Base-by-base conservation (phyloP, 2,888 invertebrate species). In the Epiblema foenella region DNA sequence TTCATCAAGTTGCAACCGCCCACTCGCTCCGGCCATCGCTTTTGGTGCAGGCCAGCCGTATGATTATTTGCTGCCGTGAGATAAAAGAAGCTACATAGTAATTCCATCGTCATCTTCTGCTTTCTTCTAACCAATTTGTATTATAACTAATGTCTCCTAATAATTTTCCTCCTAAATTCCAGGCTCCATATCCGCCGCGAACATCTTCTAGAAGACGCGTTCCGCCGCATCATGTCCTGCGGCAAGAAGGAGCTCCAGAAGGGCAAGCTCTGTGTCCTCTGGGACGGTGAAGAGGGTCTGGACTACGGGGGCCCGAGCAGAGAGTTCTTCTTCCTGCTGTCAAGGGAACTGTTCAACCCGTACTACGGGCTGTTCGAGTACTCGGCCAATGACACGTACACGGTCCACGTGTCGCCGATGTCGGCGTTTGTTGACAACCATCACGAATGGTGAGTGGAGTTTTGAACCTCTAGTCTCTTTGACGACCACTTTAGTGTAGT, bases 291-390 rank as follows among this genome's bases (percentile, higher is more conserved):
- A 86, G 99, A 99, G 87, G 99, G 99, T 39, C 92, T 99, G 72
- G 99, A 99, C 93, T 99, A 99, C 89, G 99, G 99, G 57, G 99
- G 99, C 0, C 99, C 99, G 1, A 98, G 98, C 12, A 94, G 99
- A 37, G 99, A 99, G 92, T 99, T 99, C 93, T 99, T 99, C 95
- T 99, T 99, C 90, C 95, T 99, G 37, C 94, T 99, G n/a, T 99
- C 99, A 0, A 94, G 99, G 67, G 98, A 99, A 87, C 95, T 99
- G 11, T 99, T 99, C 93, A 99, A 99, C 94, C 99, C 99, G 0
- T 99, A 99, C 89, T 99, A 99, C 82, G 99, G 99, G 0, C 95
- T 99, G 73, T 99, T 99, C 89, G 99, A 99, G 91, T 99, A 99
- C 88, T 98, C 99, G 0, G 99, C 99, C 59, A 98, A 98, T 85